Conservation (phyloP, 2,113 vertebrate species). For the Eonycteris spelaea region DNA sequence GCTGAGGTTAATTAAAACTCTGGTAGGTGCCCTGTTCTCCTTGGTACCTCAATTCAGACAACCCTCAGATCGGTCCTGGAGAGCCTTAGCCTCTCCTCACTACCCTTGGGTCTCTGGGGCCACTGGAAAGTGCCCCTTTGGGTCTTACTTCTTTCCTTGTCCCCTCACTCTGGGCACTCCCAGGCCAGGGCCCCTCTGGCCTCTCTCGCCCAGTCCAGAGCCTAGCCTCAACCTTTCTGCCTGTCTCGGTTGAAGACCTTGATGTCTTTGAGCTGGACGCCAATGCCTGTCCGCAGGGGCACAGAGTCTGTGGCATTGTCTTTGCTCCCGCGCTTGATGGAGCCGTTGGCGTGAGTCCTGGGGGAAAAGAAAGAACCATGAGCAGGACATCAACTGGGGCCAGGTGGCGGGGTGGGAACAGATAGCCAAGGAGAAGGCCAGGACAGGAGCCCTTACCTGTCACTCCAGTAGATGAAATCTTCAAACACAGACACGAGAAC, state of each 20-base stretch:
- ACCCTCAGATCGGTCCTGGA: neutral
- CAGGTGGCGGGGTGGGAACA: neutral
- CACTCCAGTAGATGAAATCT: constrained; percentile 98
- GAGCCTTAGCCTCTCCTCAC: neutral
- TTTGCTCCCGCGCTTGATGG: constrained; percentile 96
- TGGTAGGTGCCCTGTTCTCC: neutral
- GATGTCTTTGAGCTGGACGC: constrained; percentile 98
- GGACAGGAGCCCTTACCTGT: constrained; percentile 83
- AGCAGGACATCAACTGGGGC: rapidly evolving
- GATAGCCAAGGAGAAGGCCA: rapidly evolving
- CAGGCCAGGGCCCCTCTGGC: neutral
- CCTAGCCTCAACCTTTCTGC: constrained; percentile 88
- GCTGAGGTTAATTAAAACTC: neutral
- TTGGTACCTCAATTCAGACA: neutral
- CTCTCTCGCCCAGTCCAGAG: neutral
- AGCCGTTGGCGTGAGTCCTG: constrained; percentile 97
- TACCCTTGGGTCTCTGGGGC: neutral
- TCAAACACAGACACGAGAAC: constrained; percentile 97
- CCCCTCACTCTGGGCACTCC: neutral
- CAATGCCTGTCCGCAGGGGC: constrained; percentile 93
- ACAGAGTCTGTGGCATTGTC: constrained; percentile 95
- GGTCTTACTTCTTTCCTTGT: rapidly evolving
- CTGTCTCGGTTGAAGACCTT: constrained; percentile 97
- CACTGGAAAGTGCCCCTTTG: neutral
- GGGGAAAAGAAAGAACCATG: neutral